Evolutionary conservation across 2,113 vertebrate genomes (phyloP), one percentile per base, ranked within the genome.

Genomic region (Candoia aspera): DNA sequence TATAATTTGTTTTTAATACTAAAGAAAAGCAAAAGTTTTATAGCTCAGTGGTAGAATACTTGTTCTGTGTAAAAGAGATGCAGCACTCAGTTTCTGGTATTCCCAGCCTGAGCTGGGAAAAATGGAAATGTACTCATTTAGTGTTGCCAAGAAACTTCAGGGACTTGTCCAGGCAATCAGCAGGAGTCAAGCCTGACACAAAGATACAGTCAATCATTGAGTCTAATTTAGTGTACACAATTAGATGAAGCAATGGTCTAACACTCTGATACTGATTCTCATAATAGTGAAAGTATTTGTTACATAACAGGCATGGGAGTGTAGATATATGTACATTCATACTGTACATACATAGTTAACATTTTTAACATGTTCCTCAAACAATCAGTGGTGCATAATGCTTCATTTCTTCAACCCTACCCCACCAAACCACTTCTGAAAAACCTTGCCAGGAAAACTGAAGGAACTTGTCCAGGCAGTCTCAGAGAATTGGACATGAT

Each of bases 1-100:
- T 87, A 53, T 57, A 87, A 87, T 87, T 91, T 54, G 64, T 86
- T 42, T 85, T 57, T 8, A 62, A 73, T 87, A 73, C 23, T 46
- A 64, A 68, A 86, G 49, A 24, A 46, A 68, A 86, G 23, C 24
- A 46, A 23, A 89, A 49, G 87, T 33, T 46, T 26, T 46, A 64
- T 29, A 29, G 46, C 59, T 64, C 13, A 64, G 59, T 49, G 87
- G 59, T 29, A 19, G 12, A 89, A 42, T 17, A 89, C 13, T 46
- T 85, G 84, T 24, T 53, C 49, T 49, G 42, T 62, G 53, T 89
- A 29, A 26, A 89, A 29, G 29, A 64, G 6, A 46, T 49, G 2
- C 11, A 4, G 8, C 12, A 23, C 17, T 88, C 42, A 17, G 10
- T 59, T 59, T 12, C 21, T 26, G 2, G 33, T 42, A 88, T 42